These are phyloP conservation scores for Piaya cayana DNA, from an alignment of 2,113 vertebrate genomes.

Conservation along the genomic window DNA sequence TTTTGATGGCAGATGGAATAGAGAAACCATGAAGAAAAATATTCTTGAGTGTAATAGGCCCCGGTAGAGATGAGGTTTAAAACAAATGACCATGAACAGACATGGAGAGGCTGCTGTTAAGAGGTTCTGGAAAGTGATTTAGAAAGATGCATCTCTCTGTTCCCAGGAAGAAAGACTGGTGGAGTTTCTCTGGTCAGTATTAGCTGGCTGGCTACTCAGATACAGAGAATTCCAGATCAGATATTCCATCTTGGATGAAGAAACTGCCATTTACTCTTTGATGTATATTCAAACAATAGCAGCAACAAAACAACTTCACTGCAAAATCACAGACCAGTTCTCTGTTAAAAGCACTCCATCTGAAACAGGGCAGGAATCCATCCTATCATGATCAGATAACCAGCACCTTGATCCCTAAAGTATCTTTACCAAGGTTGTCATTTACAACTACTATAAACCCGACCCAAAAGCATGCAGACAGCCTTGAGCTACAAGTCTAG, in stretches of 20 bases:
- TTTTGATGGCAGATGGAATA: not conserved
- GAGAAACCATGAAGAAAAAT: not conserved
- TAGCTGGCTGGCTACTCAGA: not conserved
- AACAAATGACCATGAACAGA: not conserved
- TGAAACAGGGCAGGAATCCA: not conserved
- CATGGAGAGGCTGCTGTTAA: not conserved
- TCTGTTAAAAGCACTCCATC: not conserved
- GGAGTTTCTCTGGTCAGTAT: not conserved
- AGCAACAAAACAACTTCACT: not conserved
- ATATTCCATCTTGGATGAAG: not conserved
- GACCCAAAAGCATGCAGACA: not conserved
- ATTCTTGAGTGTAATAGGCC: not conserved
- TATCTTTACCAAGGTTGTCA: not conserved
- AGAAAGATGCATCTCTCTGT: not conserved
- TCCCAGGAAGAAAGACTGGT: not conserved
- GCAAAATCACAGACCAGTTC: not conserved
- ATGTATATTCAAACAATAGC: not conserved
- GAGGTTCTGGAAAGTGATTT: not conserved
- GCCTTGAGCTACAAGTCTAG: conserved; percentile 8
- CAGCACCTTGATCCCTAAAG: not conserved
- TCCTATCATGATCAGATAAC: not conserved
- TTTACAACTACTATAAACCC: conserved; percentile 18
- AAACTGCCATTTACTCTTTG: not conserved
- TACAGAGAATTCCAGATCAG: not conserved
- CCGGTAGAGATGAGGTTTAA: not conserved